Percentiles rank a stretch among this genome's conserved stretches.
Conservation (phyloP, 2,888 invertebrate species). For the Drosophila bunnanda region DNA sequence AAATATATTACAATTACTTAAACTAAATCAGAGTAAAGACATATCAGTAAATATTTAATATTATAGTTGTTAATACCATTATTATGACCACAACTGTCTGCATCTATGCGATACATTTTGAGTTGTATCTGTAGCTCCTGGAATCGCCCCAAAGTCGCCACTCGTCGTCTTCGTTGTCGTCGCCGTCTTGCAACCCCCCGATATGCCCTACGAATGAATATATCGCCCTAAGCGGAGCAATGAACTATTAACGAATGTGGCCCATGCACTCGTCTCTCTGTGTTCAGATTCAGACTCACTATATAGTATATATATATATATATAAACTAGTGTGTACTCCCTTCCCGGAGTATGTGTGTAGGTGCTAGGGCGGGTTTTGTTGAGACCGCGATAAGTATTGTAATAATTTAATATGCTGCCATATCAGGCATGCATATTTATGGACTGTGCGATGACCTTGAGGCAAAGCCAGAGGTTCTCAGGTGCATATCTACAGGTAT, state of each 20-base stretch:
- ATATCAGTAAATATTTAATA: neutral
- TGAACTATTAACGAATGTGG: conserved; percentile 76
- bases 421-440: conserved; percentile 67
- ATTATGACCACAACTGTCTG: conserved; percentile 8
- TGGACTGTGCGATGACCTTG: conserved; percentile 64
- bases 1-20: neutral
- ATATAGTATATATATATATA: neutral
- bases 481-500: conserved; percentile 28
- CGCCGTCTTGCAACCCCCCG: conserved; percentile 33
- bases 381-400: conserved; percentile 59
- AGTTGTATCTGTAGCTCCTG: conserved; percentile 42
- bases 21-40: neutral
- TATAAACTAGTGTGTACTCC: conserved; percentile 19
- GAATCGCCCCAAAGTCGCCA: conserved; percentile 53
- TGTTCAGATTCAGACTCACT: conserved; percentile 35
- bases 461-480: conserved; percentile 51
- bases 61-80: too few relatives aligned
- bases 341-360: conserved; percentile 35
- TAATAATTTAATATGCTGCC: conserved; percentile 47
- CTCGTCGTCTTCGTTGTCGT: conserved; percentile 32
- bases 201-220: conserved; percentile 34
- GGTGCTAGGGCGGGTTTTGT: conserved; percentile 30
- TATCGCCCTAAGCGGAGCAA: conserved; percentile 69
- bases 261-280: conserved; percentile 43
- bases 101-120: conserved; percentile 27